These are phyloP conservation scores for Sclerodermus sp. DNA, from an alignment of 2,888 invertebrate genomes.

Conservation along the genomic window DNA sequence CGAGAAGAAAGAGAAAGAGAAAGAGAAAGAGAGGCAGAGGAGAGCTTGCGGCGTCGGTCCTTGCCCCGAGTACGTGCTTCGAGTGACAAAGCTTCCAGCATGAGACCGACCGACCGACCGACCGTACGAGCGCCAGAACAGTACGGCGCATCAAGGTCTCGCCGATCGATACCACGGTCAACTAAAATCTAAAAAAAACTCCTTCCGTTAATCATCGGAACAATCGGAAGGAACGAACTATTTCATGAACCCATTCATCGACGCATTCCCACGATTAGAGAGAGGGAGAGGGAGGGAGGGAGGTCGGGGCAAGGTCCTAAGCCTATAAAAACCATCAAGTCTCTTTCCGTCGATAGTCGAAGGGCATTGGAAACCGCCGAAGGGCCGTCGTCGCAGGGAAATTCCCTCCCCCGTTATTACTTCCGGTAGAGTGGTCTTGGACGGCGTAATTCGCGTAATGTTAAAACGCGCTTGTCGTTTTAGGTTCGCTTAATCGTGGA, in stretches of 20 bases:
- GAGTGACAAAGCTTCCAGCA: constrained; percentile 55
- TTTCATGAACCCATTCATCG: too few species aligned
- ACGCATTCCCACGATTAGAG: too few species aligned
- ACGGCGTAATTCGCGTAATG: too few species aligned
- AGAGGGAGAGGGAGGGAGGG: too few species aligned
- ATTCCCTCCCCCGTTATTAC: neutral
- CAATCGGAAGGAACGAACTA: too few species aligned
- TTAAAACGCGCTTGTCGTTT: too few species aligned
- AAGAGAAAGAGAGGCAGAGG: constrained; percentile 32
- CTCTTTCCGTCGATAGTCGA: too few species aligned
- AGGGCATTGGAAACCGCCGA: too few species aligned
- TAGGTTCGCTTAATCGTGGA: too few species aligned
- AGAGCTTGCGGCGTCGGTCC: constrained; percentile 57
- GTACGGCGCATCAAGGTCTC: constrained; percentile 53
- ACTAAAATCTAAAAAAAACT: constrained; percentile 26
- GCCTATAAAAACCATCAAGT: too few species aligned
- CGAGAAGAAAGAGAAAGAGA: constrained; percentile 22
- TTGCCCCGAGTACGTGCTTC: constrained; percentile 57
- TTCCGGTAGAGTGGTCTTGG: too few species aligned
- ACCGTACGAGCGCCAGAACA: constrained; percentile 42
- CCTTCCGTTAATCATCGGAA: neutral
- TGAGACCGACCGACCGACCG: constrained; percentile 46
- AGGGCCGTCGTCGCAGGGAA: neutral
- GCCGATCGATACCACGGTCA: constrained; percentile 49
- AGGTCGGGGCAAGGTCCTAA: too few species aligned